Conservation (phyloP, 2,113 vertebrate species). For the Cryptomyrus ogoouensis region DNA sequence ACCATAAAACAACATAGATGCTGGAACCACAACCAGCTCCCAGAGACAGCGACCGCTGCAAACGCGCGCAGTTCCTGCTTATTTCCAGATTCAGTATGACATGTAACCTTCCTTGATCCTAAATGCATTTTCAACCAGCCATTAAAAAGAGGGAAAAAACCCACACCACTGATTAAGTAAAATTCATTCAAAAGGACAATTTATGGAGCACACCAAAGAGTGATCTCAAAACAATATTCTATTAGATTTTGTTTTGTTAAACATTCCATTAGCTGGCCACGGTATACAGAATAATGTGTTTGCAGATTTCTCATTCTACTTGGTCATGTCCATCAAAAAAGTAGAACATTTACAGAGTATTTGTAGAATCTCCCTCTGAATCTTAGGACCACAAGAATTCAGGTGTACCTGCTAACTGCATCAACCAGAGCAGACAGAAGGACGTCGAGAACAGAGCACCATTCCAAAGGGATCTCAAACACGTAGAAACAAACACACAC, state of each 20-base stretch:
- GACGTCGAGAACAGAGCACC: background rate
- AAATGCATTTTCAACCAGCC: background rate
- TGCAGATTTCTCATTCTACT: background rate
- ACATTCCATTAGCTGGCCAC: background rate
- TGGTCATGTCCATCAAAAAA: background rate
- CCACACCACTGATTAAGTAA: background rate
- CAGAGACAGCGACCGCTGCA: background rate
- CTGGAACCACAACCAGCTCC: background rate
- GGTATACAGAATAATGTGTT: background rate
- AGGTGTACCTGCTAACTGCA: background rate
- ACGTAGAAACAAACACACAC: background rate
- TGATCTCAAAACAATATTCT: background rate
- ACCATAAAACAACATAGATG: background rate
- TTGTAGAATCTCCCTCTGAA: background rate
- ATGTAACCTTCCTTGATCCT: background rate
- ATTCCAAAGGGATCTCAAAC: background rate
- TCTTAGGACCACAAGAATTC: background rate
- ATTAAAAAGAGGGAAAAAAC: background rate
- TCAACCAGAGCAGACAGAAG: background rate
- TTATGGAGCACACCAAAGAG: conserved; percentile 2
- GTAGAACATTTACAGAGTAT: conserved; percentile 1
- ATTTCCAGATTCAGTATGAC: background rate
- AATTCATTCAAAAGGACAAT: background rate
- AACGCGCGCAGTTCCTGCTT: background rate
- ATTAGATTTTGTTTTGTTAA: background rate